phyloP scores from a whole-genome alignment of 2,113 vertebrate species.

The Centrocercus urophasianus region DNA sequence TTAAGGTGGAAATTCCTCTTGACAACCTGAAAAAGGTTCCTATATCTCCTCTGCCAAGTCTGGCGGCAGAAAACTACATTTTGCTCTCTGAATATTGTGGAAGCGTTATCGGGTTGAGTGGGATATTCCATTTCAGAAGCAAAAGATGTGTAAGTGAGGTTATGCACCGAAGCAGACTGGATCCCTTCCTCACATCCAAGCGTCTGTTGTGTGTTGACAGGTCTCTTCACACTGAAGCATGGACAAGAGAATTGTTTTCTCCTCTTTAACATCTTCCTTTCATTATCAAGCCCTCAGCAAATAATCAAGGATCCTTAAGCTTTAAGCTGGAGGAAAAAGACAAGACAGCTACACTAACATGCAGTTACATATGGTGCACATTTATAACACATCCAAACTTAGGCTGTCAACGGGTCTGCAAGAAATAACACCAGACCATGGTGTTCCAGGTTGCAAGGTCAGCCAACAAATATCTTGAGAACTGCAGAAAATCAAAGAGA shows the following conservation, averaged over 20 bases:
- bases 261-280: not conserved
- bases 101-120: not conserved
- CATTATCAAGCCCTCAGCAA: constrained; percentile 5
- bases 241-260: not conserved
- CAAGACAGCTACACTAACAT: not conserved
- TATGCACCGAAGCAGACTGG: not conserved
- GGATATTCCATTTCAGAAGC: not conserved
- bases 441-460: constrained; percentile 5
- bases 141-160: not conserved
- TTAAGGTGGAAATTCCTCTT: not conserved
- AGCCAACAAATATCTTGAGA: not conserved
- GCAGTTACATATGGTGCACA: not conserved
- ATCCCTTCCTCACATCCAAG: not conserved
- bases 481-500: constrained; percentile 15
- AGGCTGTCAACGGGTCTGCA: not conserved
- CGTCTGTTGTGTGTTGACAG: not conserved
- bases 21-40: not conserved
- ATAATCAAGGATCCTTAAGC: not conserved
- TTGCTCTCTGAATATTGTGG: not conserved
- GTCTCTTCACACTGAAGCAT: not conserved
- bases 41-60: not conserved
- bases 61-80: not conserved
- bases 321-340: constrained; percentile 1
- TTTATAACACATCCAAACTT: not conserved
- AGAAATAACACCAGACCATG: not conserved